Percentiles rank a stretch among this genome's conserved stretches.
These are phyloP conservation scores for Platygyra sinensis DNA, from an alignment of 64 coral and sea anemone species.

Conservation along the genomic window DNA sequence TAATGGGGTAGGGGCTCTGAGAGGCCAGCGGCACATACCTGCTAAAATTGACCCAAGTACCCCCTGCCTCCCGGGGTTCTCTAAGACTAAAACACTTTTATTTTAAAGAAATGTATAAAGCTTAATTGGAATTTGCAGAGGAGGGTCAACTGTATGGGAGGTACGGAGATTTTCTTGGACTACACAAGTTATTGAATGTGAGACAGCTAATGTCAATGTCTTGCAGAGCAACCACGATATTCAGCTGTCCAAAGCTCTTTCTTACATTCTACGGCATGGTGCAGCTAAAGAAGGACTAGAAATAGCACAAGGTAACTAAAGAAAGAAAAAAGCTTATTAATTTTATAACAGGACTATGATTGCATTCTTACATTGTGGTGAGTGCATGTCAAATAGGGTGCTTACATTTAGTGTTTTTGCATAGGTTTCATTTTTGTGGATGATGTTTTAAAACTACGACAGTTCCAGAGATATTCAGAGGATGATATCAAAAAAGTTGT, in stretches of 20 bases:
- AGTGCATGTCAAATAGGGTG: background rate
- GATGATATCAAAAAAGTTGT: conserved; percentile 68
- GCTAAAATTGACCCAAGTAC: no score
- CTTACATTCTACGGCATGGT: conserved; percentile 55
- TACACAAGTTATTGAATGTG: no score
- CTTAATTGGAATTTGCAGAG: background rate
- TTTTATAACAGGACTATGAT: no score
- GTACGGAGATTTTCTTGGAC: background rate
- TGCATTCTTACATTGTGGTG: no score
- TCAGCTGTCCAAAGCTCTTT: conserved; percentile 64
- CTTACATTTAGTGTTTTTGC: background rate
- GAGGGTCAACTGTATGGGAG: background rate
- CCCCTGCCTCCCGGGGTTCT: no score
- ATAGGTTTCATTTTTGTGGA: conserved; percentile 85
- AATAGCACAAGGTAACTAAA: conserved; percentile 26
- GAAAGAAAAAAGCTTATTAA: background rate
- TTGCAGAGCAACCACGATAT: conserved; percentile 39
- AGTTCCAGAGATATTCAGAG: conserved; percentile 66
- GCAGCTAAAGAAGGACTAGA: conserved; percentile 53
- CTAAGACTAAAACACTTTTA: no score
- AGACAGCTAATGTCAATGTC: background rate
- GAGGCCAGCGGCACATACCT: no score
- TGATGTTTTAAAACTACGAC: conserved; percentile 64
- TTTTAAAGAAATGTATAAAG: no score
- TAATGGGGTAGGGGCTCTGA: no score